Percentiles rank a stretch among this genome's conserved stretches.
Conservation (phyloP, 2,113 vertebrate species). For the Pachypanchax playfairii region DNA sequence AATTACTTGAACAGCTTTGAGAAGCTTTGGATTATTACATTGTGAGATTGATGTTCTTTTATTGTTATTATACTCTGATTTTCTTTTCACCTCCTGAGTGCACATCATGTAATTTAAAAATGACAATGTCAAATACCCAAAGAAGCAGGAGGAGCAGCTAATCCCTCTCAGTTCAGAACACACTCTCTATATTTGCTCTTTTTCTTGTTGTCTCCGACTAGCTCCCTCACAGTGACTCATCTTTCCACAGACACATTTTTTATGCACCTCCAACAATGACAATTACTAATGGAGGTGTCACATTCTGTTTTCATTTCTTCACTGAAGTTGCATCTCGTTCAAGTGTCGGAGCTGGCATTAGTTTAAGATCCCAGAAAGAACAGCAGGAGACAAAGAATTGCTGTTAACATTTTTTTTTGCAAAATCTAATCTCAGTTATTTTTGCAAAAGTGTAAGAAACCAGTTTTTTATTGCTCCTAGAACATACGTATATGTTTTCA, state of each 20-base stretch:
- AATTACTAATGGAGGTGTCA: constrained; percentile 60
- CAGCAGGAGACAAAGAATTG: constrained; percentile 17
- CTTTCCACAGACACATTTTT: constrained; percentile 47
- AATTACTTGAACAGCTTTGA: too few relatives aligned
- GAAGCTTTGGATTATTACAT: neutral
- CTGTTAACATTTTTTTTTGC: too few relatives aligned
- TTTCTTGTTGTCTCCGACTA: constrained; percentile 30
- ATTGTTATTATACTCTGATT: constrained; percentile 19
- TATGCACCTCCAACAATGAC: constrained; percentile 57
- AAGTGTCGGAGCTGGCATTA: constrained; percentile 44
- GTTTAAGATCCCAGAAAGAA: constrained; percentile 27
- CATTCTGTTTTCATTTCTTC: constrained; percentile 42
- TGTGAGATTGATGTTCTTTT: constrained; percentile 15
- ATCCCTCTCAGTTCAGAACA: constrained; percentile 36
- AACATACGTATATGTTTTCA: too few relatives aligned
- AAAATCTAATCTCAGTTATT: too few relatives aligned
- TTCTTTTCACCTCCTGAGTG: constrained; percentile 22
- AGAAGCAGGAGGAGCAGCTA: constrained; percentile 25
- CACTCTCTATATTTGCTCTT: constrained; percentile 41
- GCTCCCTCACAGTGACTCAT: constrained; percentile 64
- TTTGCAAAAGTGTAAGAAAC: too few relatives aligned
- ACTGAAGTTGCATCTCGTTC: constrained; percentile 42
- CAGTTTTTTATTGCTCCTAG: too few relatives aligned
- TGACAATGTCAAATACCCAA: constrained; percentile 28
- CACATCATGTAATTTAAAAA: constrained; percentile 22